These are phyloP conservation scores for Rhopalosiphum padi DNA, from an alignment of 1,140 invertebrate species.

Conservation along the genomic window DNA sequence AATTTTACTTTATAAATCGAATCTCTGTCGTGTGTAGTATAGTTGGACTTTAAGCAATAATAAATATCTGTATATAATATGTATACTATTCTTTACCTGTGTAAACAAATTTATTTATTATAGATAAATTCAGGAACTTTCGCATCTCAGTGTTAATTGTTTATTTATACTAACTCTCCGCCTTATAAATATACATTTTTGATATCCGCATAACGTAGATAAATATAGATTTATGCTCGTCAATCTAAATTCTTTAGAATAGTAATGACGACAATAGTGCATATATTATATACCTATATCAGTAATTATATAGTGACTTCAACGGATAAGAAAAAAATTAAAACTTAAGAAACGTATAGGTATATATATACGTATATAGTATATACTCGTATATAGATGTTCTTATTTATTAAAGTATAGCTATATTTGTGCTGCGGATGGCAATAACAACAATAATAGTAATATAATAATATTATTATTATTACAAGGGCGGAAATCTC, in stretches of 20 bases:
- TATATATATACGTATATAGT: not conserved
- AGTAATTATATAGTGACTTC: not conserved
- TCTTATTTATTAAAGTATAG: not conserved
- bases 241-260: not conserved
- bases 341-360: not conserved
- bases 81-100: no score
- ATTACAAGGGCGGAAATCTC: slow-evolving; percentile 45
- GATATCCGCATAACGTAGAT: no score
- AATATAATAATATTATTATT: slow-evolving; percentile 1
- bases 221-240: not conserved
- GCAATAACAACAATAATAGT: slow-evolving; percentile 7
- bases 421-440: not conserved
- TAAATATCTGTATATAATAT: no score
- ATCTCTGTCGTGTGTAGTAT: not conserved
- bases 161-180: no score
- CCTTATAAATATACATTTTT: not conserved
- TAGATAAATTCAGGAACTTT: not conserved
- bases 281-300: not conserved
- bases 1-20: not conserved
- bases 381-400: not conserved
- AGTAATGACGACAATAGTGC: not conserved
- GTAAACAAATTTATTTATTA: not conserved
- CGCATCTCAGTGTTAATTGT: no score
- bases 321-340: not conserved
- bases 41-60: no score